Base-by-base conservation (phyloP, 2,888 invertebrate genomes). In the Liopterus haemorrhoidalis region DNA sequence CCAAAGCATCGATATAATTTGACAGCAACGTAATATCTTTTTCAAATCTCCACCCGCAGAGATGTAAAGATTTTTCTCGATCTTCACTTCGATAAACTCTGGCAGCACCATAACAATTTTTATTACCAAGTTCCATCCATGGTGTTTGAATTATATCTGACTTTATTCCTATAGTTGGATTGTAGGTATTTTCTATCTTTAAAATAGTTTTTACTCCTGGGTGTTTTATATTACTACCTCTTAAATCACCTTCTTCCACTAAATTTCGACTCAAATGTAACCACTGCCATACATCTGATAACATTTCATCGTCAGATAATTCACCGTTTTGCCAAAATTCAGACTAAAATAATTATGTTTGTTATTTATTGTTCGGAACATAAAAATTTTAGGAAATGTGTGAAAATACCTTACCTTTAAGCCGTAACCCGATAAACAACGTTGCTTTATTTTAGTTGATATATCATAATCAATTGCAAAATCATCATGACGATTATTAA, bases 31-130 rank as follows among this genome's bases (percentile, higher is more conserved):
- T 67, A 1, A 68, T 71, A 59, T 86, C 85, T 63, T 81, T 81
- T 54, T 90, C 87, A 65, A 83, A 82, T 49, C 81, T 79, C 94
- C 94, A 95, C 14, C 91, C 91, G 71, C 94, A 94, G 50, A 94
- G 71, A 63, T 83, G 82, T 49, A 94, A 70, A 1, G 89, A 89
- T 62, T 82, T 79, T 54, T 83, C 82, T 50, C 92, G 78, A 63
- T 85, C 85, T 37, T 78, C 76, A 53, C 82, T 82, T 58, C 84
- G 82, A 56, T 75, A 78, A 46, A 74, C 72, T 61, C 71, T 72
- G 11, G 73, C 72, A 4, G 70, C 68, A 33, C 72, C 68, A 51
- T 70, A 69, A 41, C 71, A 72, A 46, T 62, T 62, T 3, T 71
- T 63, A 52, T 69, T 72, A 33, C 79, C 79, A 59, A 82, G 69